phyloP scores from a whole-genome alignment of 2,113 vertebrate species.

The Mormyrus lacerda region DNA sequence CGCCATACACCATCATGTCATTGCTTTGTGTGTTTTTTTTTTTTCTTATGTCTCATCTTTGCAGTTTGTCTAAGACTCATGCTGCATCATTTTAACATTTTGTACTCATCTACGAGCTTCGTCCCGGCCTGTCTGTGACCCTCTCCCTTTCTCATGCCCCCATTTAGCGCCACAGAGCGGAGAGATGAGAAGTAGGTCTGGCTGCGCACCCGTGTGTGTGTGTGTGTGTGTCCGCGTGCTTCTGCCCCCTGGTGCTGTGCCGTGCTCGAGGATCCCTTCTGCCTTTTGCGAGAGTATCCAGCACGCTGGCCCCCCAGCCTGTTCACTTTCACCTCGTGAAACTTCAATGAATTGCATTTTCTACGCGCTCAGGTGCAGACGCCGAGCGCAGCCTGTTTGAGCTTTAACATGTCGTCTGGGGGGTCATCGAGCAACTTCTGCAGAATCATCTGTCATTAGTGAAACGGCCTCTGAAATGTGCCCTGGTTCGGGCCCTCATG shows the following conservation, averaged over 20 bases:
- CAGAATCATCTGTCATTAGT: neutral
- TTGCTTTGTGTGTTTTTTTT: neutral
- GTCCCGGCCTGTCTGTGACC: slow-evolving; percentile 44
- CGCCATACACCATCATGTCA: neutral
- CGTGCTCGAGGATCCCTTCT: neutral
- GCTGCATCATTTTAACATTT: neutral
- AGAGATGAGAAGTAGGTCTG: slow-evolving; percentile 63
- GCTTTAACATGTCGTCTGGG: neutral
- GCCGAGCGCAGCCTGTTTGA: neutral
- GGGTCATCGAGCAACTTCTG: neutral
- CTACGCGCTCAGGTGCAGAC: neutral
- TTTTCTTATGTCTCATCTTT: neutral
- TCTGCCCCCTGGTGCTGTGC: neutral
- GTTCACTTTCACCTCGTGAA: neutral
- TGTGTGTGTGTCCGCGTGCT: slow-evolving; percentile 23
- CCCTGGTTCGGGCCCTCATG: neutral
- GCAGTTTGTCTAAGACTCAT: neutral
- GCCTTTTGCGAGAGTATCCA: neutral
- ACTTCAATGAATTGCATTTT: neutral
- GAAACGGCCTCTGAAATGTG: neutral
- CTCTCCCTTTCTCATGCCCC: slow-evolving; percentile 51
- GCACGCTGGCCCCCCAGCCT: neutral
- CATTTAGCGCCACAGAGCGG: slow-evolving; percentile 61
- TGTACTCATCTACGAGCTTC: neutral
- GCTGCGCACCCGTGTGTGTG: slow-evolving; percentile 11